These are phyloP conservation scores for Drosophila mulleri DNA, from an alignment of 2,888 invertebrate species.

Conservation along the genomic window DNA sequence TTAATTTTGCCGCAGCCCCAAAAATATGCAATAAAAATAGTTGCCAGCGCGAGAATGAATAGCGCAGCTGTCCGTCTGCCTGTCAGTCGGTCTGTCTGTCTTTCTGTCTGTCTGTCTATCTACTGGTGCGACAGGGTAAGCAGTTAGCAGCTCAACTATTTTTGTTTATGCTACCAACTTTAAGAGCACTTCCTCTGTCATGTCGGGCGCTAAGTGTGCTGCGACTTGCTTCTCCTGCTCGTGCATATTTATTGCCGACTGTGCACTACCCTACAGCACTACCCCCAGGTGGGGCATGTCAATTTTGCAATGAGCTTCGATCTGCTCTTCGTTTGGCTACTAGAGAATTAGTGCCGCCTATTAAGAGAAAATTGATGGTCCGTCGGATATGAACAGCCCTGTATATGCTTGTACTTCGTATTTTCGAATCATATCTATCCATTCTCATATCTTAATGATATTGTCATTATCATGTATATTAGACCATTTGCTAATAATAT, in stretches of 20 bases:
- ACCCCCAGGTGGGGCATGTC: neutral
- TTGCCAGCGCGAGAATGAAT: slow-evolving; percentile 54
- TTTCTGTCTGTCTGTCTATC: neutral
- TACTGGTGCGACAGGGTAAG: neutral
- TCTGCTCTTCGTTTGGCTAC: neutral
- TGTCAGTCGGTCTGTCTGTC: neutral
- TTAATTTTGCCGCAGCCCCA: slow-evolving; percentile 64
- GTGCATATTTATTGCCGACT: slow-evolving; percentile 67
- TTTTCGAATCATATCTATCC: too few relatives aligned
- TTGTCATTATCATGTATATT: too few relatives aligned
- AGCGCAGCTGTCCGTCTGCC: slow-evolving; percentile 6
- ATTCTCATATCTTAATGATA: too few relatives aligned
- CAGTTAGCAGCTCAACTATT: slow-evolving; percentile 22
- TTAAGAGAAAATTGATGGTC: too few relatives aligned
- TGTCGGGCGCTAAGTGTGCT: slow-evolving; percentile 44
- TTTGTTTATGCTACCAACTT: slow-evolving; percentile 45
- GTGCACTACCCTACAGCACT: slow-evolving; percentile 30
- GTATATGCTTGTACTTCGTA: too few relatives aligned
- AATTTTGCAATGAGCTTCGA: neutral
- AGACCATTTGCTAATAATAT: too few relatives aligned
- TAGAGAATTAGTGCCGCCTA: too few relatives aligned
- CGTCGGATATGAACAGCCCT: too few relatives aligned
- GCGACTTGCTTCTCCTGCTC: slow-evolving; percentile 42
- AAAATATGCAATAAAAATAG: slow-evolving; percentile 78
- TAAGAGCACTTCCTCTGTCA: slow-evolving; percentile 43